Conservation (phyloP, 2,888 invertebrate genomes). For the Schizaphis graminum region DNA sequence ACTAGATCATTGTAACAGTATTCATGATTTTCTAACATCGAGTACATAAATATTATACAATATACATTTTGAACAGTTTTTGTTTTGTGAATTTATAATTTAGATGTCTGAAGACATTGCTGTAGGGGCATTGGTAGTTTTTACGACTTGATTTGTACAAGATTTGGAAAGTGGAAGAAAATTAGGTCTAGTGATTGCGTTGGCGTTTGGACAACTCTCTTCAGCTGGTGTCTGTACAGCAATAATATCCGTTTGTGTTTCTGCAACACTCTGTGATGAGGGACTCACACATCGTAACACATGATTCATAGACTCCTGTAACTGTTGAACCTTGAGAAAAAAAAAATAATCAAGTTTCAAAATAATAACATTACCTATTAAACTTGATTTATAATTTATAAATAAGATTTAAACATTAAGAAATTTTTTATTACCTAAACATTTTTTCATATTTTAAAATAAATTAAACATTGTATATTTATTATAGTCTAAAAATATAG, state of each 20-base stretch:
- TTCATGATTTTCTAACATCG: not conserved
- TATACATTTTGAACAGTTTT: not conserved
- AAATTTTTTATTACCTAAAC: too few relatives aligned
- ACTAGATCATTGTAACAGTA: conserved; percentile 34
- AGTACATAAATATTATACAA: not conserved
- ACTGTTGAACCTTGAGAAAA: conserved; percentile 78
- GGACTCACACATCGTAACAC: conserved; percentile 84
- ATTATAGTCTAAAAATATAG: not conserved
- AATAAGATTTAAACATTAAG: too few relatives aligned
- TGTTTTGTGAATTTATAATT: not conserved
- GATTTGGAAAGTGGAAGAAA: conserved; percentile 56
- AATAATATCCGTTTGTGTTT: conserved; percentile 85
- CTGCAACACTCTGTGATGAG: conserved; percentile 71
- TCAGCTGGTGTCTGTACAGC: conserved; percentile 81
- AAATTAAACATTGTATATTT: not conserved
- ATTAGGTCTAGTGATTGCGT: conserved; percentile 38
- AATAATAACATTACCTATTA: too few relatives aligned
- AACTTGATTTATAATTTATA: too few relatives aligned
- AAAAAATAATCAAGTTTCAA: not conserved
- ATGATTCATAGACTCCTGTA: conserved; percentile 85
- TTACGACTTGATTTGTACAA: not conserved
- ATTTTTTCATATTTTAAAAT: too few relatives aligned
- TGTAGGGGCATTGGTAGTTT: conserved; percentile 14
- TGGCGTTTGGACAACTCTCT: conserved; percentile 35
- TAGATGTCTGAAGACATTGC: not conserved